Percentiles rank a stretch among this genome's conserved stretches.
phyloP scores from a whole-genome alignment of 2,797 vertebrate genomes.

The Stomatorhinus walkeri region DNA sequence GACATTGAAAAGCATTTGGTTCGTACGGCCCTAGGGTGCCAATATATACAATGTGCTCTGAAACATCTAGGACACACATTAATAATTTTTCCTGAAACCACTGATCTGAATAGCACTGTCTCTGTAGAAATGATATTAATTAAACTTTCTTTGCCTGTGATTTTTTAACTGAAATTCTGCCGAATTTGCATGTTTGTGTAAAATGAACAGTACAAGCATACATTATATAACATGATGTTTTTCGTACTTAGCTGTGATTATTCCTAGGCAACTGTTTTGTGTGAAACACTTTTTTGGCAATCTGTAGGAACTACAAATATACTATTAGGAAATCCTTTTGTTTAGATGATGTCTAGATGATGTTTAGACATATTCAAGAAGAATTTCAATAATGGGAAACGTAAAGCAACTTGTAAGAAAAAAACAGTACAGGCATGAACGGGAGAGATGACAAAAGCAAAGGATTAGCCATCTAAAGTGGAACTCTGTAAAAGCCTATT shows the following conservation, averaged over 20 bases:
- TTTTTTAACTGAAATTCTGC: background rate
- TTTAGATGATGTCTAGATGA: background rate
- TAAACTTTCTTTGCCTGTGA: background rate
- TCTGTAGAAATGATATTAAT: slow-evolving; percentile 9
- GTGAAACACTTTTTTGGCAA: background rate
- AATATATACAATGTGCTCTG: slow-evolving; percentile 11
- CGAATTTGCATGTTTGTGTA: background rate
- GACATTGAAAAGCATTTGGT: slow-evolving; percentile 15
- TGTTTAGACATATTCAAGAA: background rate
- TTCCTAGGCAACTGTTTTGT: background rate
- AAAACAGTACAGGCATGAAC: background rate
- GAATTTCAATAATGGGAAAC: background rate
- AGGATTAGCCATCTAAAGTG: background rate
- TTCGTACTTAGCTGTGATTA: background rate
- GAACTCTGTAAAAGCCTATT: background rate
- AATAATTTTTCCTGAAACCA: background rate
- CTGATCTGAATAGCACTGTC: background rate
- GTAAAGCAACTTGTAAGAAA: background rate
- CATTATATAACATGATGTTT: background rate
- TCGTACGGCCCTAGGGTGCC: background rate
- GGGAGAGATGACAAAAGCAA: background rate
- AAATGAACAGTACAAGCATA: background rate
- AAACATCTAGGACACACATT: slow-evolving; percentile 19
- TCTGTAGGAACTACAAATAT: background rate
- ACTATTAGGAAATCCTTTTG: background rate